phyloP scores from a whole-genome alignment of 1,140 invertebrate genomes.

The Drosophila ironensis region DNA sequence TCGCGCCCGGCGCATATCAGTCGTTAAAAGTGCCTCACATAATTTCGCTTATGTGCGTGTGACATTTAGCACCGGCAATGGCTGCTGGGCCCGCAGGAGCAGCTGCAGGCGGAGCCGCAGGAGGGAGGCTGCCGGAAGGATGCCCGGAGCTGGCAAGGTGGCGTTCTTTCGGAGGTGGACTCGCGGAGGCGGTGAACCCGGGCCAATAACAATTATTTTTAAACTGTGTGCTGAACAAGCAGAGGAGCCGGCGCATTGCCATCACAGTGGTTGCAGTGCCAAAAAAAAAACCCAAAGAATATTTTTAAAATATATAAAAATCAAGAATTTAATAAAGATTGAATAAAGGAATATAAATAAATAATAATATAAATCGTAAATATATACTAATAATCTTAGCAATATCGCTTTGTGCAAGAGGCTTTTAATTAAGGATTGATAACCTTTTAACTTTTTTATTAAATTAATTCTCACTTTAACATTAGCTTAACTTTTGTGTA shows the following conservation, averaged over 20 bases:
- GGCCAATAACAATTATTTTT: constrained; percentile 68
- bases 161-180: constrained; percentile 13
- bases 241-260: constrained; percentile 9
- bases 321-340: too few relatives aligned
- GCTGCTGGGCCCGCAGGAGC: constrained; percentile 6
- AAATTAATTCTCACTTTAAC: too few relatives aligned
- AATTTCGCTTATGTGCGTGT: constrained; percentile 77
- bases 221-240: constrained; percentile 58
- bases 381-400: too few relatives aligned
- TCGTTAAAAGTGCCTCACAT: constrained; percentile 78
- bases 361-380: too few relatives aligned
- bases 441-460: too few relatives aligned
- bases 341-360: too few relatives aligned
- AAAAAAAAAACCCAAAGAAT: too few relatives aligned
- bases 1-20: constrained; percentile 54
- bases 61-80: constrained; percentile 64
- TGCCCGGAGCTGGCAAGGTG: neutral
- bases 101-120: neutral
- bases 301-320: neutral
- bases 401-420: too few relatives aligned
- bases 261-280: constrained; percentile 22
- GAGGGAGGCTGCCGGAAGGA: neutral
- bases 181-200: constrained; percentile 19
- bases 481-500: too few relatives aligned
- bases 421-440: too few relatives aligned